These are phyloP conservation scores for Scaptomyza pallida DNA, from an alignment of 1,140 invertebrate genomes.

Conservation along the genomic window DNA sequence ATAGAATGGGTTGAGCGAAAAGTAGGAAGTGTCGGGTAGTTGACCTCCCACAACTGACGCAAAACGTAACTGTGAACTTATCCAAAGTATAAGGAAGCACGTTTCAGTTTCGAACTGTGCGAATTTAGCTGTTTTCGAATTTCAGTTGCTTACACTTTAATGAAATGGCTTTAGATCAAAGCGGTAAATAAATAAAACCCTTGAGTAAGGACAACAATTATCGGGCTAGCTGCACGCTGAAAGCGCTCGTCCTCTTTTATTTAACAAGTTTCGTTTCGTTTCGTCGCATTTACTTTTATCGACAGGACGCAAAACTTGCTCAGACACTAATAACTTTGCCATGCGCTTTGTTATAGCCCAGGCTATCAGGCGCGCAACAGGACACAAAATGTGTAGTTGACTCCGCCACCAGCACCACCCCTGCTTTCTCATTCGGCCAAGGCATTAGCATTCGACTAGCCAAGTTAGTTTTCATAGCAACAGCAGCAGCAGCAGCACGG, in stretches of 20 bases:
- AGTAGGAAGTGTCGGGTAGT: not conserved
- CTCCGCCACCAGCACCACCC: not conserved
- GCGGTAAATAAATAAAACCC: conserved; percentile 25
- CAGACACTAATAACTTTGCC: conserved; percentile 64
- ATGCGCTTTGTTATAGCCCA: conserved; percentile 40
- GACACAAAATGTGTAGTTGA: conserved; percentile 30
- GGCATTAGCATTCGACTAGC: conserved; percentile 13
- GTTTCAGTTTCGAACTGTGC: conserved; percentile 41
- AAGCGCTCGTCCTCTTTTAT: conserved; percentile 22
- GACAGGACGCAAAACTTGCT: conserved; percentile 46
- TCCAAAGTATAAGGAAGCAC: conserved; percentile 60
- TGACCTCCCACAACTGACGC: conserved; percentile 7
- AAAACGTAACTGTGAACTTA: conserved; percentile 30
- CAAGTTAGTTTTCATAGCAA: conserved; percentile 30
- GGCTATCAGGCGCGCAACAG: conserved; percentile 57
- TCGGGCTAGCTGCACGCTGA: conserved; percentile 16
- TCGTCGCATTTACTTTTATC: conserved; percentile 68
- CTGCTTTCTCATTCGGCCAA: not conserved
- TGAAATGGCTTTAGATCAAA: conserved; percentile 68
- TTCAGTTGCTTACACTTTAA: conserved; percentile 63
- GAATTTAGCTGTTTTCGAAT: conserved; percentile 27
- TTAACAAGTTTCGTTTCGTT: conserved; percentile 67
- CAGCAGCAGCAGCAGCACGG: conserved; percentile 15
- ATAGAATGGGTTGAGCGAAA: not conserved
- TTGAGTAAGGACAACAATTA: conserved; percentile 38